A percentile compares a stretch with the other conserved stretches of the same genome.
phyloP scores from a whole-genome alignment of 2,888 invertebrate species.

The Ephialtes manifestator region DNA sequence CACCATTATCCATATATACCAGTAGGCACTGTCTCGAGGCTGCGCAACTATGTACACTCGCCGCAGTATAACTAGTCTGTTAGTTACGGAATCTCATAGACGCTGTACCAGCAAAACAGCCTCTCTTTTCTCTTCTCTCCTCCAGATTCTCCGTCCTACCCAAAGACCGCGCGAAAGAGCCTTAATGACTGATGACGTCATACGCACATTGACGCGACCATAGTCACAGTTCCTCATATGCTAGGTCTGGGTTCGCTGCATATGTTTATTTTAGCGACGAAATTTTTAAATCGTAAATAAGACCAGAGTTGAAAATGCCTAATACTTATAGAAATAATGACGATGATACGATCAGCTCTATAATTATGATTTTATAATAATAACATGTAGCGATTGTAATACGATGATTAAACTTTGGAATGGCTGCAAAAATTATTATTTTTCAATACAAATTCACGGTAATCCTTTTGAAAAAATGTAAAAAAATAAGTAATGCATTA shows the following conservation, averaged over 20 bases:
- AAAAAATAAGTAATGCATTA: too few species aligned
- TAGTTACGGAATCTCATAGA: slow-evolving; percentile 27
- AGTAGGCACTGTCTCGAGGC: slow-evolving; percentile 45
- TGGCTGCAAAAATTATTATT: too few species aligned
- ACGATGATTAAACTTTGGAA: too few species aligned
- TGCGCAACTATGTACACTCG: slow-evolving; percentile 18
- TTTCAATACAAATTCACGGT: too few species aligned
- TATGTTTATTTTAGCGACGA: slow-evolving; percentile 3
- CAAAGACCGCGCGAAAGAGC: slow-evolving; percentile 54
- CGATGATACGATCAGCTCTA: too few species aligned
- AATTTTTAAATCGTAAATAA: not conserved
- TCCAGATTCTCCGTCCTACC: slow-evolving; percentile 25
- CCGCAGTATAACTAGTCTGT: slow-evolving; percentile 22
- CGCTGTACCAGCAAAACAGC: slow-evolving; percentile 9
- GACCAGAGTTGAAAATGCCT: too few species aligned
- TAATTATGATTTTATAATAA: too few species aligned
- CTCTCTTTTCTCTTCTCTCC: slow-evolving; percentile 20
- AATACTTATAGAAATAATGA: too few species aligned
- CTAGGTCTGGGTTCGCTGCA: slow-evolving; percentile 1
- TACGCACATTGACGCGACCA: slow-evolving; percentile 31
- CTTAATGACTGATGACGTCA: slow-evolving; percentile 80
- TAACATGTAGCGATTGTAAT: too few species aligned
- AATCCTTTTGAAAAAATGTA: too few species aligned
- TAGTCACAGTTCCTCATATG: not conserved
- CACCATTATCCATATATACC: not conserved